Evolutionary conservation across 2,113 vertebrate species (phyloP), one percentile per base, ranked within the genome.

Genomic region (Peromyscus maniculatus): DNA sequence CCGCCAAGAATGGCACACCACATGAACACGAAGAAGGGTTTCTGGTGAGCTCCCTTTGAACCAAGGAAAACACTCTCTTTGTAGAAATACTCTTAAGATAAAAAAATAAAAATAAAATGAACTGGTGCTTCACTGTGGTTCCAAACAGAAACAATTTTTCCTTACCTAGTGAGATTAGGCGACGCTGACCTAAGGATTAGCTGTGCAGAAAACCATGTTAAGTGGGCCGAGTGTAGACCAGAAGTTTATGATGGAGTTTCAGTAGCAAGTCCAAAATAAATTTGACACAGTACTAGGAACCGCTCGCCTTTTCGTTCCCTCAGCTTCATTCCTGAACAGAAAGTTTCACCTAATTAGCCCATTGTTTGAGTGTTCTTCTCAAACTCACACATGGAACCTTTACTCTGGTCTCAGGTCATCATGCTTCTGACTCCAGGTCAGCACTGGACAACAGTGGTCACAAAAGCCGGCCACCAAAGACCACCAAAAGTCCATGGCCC

Each of bases 1-100:
- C 82, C 22, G 39, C 39, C 52, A 92, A 97, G 97, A 98, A 98
- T 89, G 96, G 96, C 98, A 98, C 24, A 4, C 67, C 91, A 59
- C 24, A 31, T 39, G n/a, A 88, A 57, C n/a, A 46, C 59, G 33
- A 71, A 19, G 69, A 74, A 94, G 46, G 28, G 31, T 90, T 57
- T 71, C 92, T 69, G 46, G 46, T 80, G 71, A 72, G 33, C 77
- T 84, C 55, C 19, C 69, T 66, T 21, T 52, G 80, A 95, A 64
- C 39, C 43, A 39, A 87, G 21, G 43, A 49, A 97, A 80, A 87
- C 24, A 49, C n/a, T 43, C 19, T 67, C 8, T 84, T 21, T 87
- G 43, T 57, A 87, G 87, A 94, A 95, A 80, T 57, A 71, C 13
- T 39, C 6, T 57, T 64, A 87, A 79, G 64, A 33, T 55, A 79